A percentile compares a stretch with the other conserved stretches of the same genome.
Evolutionary conservation across 2,113 vertebrate genomes (phyloP).

Genomic region (Saguinus imperator): DNA sequence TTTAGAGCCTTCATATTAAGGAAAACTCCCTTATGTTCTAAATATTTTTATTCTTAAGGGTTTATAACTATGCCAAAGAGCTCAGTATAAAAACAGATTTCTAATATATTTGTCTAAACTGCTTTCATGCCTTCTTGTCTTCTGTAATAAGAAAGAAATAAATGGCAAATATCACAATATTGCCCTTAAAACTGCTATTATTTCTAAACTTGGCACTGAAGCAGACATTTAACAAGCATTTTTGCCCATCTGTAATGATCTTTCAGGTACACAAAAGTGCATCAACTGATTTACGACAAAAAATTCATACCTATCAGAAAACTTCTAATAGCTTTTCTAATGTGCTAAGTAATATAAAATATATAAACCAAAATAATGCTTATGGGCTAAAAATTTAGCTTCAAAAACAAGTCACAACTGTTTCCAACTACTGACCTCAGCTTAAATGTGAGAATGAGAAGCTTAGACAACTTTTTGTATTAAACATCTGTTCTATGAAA

Average conservation of each 20-base stretch:
- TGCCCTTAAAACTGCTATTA: slow-evolving; percentile 17
- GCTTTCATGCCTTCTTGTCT: slow-evolving; percentile 37
- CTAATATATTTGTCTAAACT: slow-evolving; percentile 46
- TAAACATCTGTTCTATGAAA: slow-evolving; percentile 29
- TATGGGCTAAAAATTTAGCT: slow-evolving; percentile 9
- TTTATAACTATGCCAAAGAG: slow-evolving; percentile 49
- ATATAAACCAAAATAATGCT: slow-evolving; percentile 9
- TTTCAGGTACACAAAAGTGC: slow-evolving; percentile 19
- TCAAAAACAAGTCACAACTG: slow-evolving; percentile 33
- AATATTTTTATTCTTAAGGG: slow-evolving; percentile 52
- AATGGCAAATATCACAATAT: slow-evolving; percentile 42
- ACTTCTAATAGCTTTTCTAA: slow-evolving; percentile 39
- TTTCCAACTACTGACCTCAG: neutral
- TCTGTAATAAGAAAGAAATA: slow-evolving; percentile 53
- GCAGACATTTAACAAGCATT: slow-evolving; percentile 29
- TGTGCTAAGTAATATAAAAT: slow-evolving; percentile 11
- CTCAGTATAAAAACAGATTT: slow-evolving; percentile 45
- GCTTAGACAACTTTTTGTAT: neutral
- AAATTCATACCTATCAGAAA: slow-evolving; percentile 41
- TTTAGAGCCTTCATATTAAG: slow-evolving; percentile 44
- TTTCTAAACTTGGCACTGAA: slow-evolving; percentile 11
- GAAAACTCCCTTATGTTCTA: slow-evolving; percentile 35
- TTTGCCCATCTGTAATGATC: neutral
- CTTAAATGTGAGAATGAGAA: slow-evolving; percentile 12
- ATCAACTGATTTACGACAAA: neutral